Base-by-base conservation (phyloP, 35 echinoderm and acorn worm species). In the Acanthaster planci region DNA sequence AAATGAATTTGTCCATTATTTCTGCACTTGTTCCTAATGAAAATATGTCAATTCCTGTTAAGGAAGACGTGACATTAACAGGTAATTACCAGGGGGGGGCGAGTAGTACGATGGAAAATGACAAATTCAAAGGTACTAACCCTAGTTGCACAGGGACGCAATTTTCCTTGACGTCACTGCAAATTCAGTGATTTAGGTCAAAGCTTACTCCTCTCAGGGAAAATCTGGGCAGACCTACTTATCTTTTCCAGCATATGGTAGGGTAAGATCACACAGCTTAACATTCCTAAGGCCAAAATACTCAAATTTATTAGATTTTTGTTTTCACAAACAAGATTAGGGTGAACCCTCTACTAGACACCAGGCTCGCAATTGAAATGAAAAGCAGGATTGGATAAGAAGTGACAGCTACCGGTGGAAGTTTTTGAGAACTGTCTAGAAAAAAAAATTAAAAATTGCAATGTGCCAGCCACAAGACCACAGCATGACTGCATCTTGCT, bases 381-480 rank as follows among this genome's bases (percentile, higher is more conserved):
- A 72, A 34, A 10, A 26, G 34, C 26, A 14, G 22, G 64, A 72
- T 72, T 72, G 64, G 64, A 72, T 72, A 8, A 14, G 30, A 72
- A 26, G 34, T 72, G 64, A 72, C 64, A 72, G 64, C 21, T 72
- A 72, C 26, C 18, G 30, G 7, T n/a, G n/a, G n/a, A n/a, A n/a
- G n/a, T n/a, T 47, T 12, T 47, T 47, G 42, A 47, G 42, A 47
- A 47, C 12, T 47, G 42, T 12, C 42, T 4, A 47, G 42, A 47
- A 12, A 47, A 4, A 12, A 47, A 47, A 47, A 47, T 6, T 26
- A 72, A 72, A 31, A 34, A 31, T 72, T 72, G 64, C 14, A 72
- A 26, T 72, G 64, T 72, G 64, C 64, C 64, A 29, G 64, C 64
- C 64, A 72, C 64, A 72, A 72, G 64, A 72, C 64, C 64, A 72